phyloP scores from a whole-genome alignment of 2,797 vertebrate genomes.

The Pangasius larnaudii region DNA sequence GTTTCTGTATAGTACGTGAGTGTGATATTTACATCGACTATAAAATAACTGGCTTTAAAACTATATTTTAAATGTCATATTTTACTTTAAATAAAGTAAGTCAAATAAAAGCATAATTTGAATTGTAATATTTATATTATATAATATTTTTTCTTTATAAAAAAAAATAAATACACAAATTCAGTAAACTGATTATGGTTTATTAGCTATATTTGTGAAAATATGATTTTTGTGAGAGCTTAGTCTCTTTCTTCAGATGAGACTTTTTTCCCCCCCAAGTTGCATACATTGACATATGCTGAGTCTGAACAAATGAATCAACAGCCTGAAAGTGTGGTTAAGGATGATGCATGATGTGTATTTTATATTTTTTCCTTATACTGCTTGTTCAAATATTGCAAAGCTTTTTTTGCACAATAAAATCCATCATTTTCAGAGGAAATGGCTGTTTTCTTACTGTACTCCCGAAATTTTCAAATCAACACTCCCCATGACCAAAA shows the following conservation, averaged over 20 bases:
- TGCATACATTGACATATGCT: neutral
- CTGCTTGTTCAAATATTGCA: slow-evolving; percentile 24
- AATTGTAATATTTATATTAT: neutral
- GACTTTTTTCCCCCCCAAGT: neutral
- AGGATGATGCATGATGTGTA: neutral
- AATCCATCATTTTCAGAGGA: slow-evolving; percentile 25
- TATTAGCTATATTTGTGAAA: neutral
- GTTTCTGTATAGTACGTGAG: neutral
- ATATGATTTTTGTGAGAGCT: neutral
- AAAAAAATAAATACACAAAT: neutral
- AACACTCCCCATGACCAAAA: slow-evolving; percentile 26
- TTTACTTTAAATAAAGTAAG: neutral
- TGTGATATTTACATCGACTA: neutral
- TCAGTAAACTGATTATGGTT: neutral
- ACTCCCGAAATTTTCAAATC: slow-evolving; percentile 30
- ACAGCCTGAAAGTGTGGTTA: neutral
- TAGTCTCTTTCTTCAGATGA: neutral
- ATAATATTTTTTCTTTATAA: neutral
- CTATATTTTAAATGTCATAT: neutral
- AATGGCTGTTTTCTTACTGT: slow-evolving; percentile 31
- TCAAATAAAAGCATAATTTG: no score
- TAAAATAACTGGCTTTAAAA: neutral
- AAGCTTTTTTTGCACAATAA: slow-evolving; percentile 3
- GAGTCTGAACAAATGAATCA: slow-evolving; percentile 1
- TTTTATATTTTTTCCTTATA: neutral